Evolutionary conservation across 2,797 vertebrate species (phyloP).

Genomic region (Glyptemys insculpta): DNA sequence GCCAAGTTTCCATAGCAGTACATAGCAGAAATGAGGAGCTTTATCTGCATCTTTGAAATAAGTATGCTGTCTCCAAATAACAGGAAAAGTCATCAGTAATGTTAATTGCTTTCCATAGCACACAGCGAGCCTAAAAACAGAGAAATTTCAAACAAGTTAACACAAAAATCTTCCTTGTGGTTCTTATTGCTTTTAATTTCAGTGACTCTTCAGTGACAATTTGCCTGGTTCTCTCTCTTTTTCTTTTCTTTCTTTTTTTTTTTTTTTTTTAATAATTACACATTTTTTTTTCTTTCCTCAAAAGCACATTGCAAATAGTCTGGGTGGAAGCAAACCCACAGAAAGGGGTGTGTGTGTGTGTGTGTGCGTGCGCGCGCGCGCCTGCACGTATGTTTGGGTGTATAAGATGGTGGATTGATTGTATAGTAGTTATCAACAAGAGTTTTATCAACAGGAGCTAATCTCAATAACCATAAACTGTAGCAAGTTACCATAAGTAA

Average conservation of each 20-base stretch:
- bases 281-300: background rate
- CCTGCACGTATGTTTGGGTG: background rate
- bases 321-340: background rate
- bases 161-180: background rate
- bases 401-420: background rate
- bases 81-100: constrained; percentile 29
- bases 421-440: background rate
- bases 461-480: background rate
- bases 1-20: constrained; percentile 2
- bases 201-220: background rate
- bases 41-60: constrained; percentile 36
- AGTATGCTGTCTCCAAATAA: constrained; percentile 7
- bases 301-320: background rate
- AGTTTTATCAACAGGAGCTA: background rate
- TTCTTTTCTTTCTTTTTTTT: background rate
- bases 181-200: background rate
- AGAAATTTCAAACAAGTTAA: background rate
- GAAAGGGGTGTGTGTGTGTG: background rate
- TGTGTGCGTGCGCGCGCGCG: background rate
- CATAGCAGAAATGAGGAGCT: constrained; percentile 19
- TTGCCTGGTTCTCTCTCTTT: background rate
- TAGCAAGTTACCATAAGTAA: background rate
- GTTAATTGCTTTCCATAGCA: constrained; percentile 7
- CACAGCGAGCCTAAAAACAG: constrained; percentile 27
- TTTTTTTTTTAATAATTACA: background rate